Evolutionary conservation across 2,113 vertebrate species (phyloP), one percentile per base, ranked within the genome.

Genomic region (Plotosus lineatus): DNA sequence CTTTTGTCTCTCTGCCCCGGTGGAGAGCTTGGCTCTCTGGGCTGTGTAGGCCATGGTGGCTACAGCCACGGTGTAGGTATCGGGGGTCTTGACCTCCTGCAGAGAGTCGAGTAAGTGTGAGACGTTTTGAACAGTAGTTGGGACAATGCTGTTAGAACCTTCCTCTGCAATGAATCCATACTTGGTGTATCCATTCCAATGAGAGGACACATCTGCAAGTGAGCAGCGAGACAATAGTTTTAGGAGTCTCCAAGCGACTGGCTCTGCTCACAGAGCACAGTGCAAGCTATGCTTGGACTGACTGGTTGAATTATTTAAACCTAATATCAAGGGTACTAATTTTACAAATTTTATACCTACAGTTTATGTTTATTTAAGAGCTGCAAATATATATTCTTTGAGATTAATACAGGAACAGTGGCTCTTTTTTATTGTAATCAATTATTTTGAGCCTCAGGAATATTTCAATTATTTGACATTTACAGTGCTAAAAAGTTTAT

Each of bases 31-130:
- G 94, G 98, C 98, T 93, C 95, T 95, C 91, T 97, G 96, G 68
- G 98, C 98, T 26, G 96, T 95, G 93, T 97, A 99, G 86, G 95
- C 97, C 96, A 99, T 92, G 90, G 95, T 95, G 84, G 97, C 98
- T 92, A 98, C 94, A 90, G 97, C 95, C 89, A 94, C 93, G 89
- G 91, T 92, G 86, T 98, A 97, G 88, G 76, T 58, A 68, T 92
- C 91, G 38, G 94, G 92, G 89, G 93, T 90, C 90, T 90, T 93
- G 53, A 91, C 91, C 90, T 95, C 92, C 86, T 93, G 94, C 92
- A 95, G 95, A 92, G 91, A 84, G 85, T 89, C 95, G 93, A 99
- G 92, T 90, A 97, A 93, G 90, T 89, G 92, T 91, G 94, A 90
- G 93, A 97, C 93, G 90, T 92, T 92, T 77, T 94, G 92, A 90